A percentile compares a stretch with the other conserved stretches of the same genome.
Evolutionary conservation across 1,140 invertebrate species (phyloP).

Genomic region (Drosophila aff.): DNA sequence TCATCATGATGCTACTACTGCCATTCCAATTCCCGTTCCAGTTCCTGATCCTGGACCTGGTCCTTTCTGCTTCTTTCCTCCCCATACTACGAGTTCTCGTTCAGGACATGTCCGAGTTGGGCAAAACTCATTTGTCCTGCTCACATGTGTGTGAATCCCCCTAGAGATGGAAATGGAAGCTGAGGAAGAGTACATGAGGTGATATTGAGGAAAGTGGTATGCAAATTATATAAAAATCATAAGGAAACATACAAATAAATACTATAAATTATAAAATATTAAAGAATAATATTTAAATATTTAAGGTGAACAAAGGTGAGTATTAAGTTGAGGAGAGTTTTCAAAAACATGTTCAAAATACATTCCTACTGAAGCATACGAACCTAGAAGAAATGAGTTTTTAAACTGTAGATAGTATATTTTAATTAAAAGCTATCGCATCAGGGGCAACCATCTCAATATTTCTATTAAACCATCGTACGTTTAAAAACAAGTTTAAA

Average conservation of each 20-base stretch:
- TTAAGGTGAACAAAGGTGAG: not conserved
- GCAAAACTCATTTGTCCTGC: constrained; percentile 40
- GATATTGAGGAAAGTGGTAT: not conserved
- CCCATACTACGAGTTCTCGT: constrained; percentile 10
- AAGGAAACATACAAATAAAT: not conserved
- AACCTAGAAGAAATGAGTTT: too few relatives aligned
- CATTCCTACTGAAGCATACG: too few relatives aligned
- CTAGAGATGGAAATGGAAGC: constrained; percentile 55
- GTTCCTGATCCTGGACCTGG: not conserved
- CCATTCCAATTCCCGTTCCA: constrained; percentile 1
- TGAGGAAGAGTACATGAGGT: not conserved
- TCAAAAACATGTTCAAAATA: too few relatives aligned
- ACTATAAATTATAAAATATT: not conserved
- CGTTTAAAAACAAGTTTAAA: not conserved
- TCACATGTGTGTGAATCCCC: constrained; percentile 24
- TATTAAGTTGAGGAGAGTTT: not conserved
- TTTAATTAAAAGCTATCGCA: too few relatives aligned
- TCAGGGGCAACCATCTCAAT: too few relatives aligned
- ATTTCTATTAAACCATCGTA: too few relatives aligned
- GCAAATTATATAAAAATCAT: not conserved
- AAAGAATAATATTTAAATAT: not conserved
- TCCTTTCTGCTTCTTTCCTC: not conserved
- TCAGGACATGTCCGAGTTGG: constrained; percentile 51
- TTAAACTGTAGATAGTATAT: too few relatives aligned
- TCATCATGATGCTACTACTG: constrained; percentile 31